These are phyloP conservation scores for Andricus curvator DNA, from an alignment of 2,888 invertebrate genomes.

Conservation along the genomic window DNA sequence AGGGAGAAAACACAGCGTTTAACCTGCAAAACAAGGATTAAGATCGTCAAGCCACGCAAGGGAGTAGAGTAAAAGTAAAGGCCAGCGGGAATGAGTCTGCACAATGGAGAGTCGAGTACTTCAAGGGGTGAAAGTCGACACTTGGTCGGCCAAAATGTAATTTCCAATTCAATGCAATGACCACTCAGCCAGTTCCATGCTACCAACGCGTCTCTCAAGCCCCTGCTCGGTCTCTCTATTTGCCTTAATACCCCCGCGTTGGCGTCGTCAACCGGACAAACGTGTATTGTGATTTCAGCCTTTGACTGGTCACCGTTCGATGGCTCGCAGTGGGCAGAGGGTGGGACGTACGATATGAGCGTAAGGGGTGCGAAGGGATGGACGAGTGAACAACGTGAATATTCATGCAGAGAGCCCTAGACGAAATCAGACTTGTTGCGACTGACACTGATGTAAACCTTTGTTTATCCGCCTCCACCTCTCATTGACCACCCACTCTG, in stretches of 20 bases:
- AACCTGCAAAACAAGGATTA: slow-evolving; percentile 4
- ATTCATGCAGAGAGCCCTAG: slow-evolving; percentile 66
- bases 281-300: slow-evolving; percentile 78
- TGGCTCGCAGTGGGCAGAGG: slow-evolving; percentile 53
- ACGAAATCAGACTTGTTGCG: slow-evolving; percentile 78
- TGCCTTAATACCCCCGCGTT: slow-evolving; percentile 68
- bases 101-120: slow-evolving; percentile 49
- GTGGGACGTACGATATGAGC: slow-evolving; percentile 52
- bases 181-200: slow-evolving; percentile 49
- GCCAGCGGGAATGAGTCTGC: background rate
- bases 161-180: slow-evolving; percentile 76
- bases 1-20: slow-evolving; percentile 16
- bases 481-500: slow-evolving; percentile 54
- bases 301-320: slow-evolving; percentile 70
- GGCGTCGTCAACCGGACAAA: slow-evolving; percentile 76
- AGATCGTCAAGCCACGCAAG: slow-evolving; percentile 15
- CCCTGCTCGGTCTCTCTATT: slow-evolving; percentile 64
- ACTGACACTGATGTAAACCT: slow-evolving; percentile 78
- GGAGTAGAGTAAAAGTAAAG: background rate
- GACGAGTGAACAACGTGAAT: slow-evolving; percentile 65
- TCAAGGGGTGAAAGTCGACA: slow-evolving; percentile 71
- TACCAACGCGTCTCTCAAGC: slow-evolving; percentile 41
- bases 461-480: slow-evolving; percentile 71
- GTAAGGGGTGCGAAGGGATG: slow-evolving; percentile 63
- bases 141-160: slow-evolving; percentile 72